Conservation (phyloP, 2,888 invertebrate genomes). For the Monoplex corrugatus region DNA sequence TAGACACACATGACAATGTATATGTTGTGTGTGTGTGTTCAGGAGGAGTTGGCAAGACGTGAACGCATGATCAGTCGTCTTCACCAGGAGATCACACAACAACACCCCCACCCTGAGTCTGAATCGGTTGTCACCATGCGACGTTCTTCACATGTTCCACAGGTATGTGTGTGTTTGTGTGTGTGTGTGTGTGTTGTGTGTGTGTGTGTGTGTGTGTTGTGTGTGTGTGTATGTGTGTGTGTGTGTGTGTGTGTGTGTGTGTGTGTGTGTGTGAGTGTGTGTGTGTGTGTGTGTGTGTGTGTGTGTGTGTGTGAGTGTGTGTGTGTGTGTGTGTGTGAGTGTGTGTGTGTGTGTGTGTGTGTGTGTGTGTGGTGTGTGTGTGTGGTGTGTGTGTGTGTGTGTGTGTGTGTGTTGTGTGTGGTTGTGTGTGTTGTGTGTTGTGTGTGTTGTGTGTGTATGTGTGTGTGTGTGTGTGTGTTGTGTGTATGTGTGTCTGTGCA, state of each 20-base stretch:
- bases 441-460: not conserved
- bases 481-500: not conserved
- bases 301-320: too few relatives aligned
- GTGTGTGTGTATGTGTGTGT: too few relatives aligned
- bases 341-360: not conserved
- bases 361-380: not conserved
- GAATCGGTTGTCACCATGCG: too few relatives aligned
- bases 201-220: too few relatives aligned
- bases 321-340: not conserved
- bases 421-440: not conserved
- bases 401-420: not conserved
- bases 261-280: too few relatives aligned
- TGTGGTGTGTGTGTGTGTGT: not conserved
- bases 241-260: not conserved
- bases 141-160: not conserved
- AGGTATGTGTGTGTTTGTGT: too few relatives aligned
- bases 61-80: constrained; percentile 11
- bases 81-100: constrained; percentile 13
- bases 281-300: too few relatives aligned
- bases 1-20: too few relatives aligned
- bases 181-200: too few relatives aligned
- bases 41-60: not conserved
- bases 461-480: not conserved
- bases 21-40: not conserved
- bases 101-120: not conserved